phyloP scores from a whole-genome alignment of 2,888 invertebrate species.

The Drosophila subsilvestris region DNA sequence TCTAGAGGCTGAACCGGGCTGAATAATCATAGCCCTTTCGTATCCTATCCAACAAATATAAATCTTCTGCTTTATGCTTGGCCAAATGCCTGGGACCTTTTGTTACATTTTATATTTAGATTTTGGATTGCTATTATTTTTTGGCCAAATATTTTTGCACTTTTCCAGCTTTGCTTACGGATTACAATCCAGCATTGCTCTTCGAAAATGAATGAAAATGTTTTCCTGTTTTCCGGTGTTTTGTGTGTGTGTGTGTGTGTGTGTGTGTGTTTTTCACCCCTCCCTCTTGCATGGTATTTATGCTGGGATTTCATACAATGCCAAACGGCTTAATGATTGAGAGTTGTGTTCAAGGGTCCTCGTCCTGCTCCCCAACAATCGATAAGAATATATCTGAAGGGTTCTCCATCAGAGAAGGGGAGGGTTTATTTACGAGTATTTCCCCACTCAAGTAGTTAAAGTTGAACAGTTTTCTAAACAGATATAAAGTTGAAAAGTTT shows the following conservation, averaged over 20 bases:
- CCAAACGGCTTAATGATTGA: conserved; percentile 41
- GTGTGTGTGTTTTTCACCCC: conserved; percentile 19
- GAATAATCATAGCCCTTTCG: conserved; percentile 29
- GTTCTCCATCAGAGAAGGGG: not conserved
- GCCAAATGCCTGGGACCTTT: conserved; percentile 37
- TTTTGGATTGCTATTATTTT: conserved; percentile 32
- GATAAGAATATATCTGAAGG: conserved; percentile 16
- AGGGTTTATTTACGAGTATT: not conserved
- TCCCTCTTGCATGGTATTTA: conserved; percentile 27
- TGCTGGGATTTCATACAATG: conserved; percentile 20
- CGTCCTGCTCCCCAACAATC: conserved; percentile 11
- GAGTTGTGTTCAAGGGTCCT: conserved; percentile 13
- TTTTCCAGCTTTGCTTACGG: conserved; percentile 32
- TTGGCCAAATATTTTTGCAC: conserved; percentile 39
- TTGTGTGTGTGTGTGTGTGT: conserved; percentile 20
- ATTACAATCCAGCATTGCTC: conserved; percentile 15
- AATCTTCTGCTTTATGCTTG: conserved; percentile 65
- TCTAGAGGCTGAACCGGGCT: conserved; percentile 2
- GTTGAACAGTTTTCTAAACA: conserved; percentile 13
- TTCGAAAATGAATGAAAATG: conserved; percentile 37
- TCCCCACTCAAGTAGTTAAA: not conserved
- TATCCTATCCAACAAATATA: conserved; percentile 46
- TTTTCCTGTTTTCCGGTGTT: conserved; percentile 35
- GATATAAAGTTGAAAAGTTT: conserved; percentile 7
- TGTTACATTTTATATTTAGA: conserved; percentile 40